Base-by-base conservation (phyloP, 2,113 vertebrate genomes). In the Rhinoptilus africanus region DNA sequence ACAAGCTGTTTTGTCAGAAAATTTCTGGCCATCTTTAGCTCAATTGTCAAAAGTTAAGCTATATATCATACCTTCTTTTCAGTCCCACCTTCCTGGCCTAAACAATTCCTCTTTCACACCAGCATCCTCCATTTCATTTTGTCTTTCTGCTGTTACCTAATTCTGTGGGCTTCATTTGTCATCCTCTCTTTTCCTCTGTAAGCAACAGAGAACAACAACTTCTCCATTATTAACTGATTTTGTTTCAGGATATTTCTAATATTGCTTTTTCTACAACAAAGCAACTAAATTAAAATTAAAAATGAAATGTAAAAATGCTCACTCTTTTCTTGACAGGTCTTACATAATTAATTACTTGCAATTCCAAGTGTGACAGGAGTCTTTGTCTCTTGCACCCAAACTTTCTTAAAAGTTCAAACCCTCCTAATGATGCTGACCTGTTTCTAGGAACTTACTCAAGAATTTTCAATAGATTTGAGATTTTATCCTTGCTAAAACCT, bases 401-500 rank as follows among this genome's bases (percentile, higher is more conserved):
- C 37, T 82, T 92, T 89, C 69, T 89, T 85, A 43, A 66, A 85
- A 91, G 66, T 74, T 94, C 41, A 94, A 91, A 68, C 5, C 41
- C n/a, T 77, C 53, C 17, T 91, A 80, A 92, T 92, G 79, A 90
- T 80, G 67, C 32, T 0, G 0, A 76, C 56, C 5, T 72, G 21
- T 89, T 93, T 95, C 81, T 92, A 96, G 56, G 71, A 97, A 95
- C 53, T 76, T 89, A 63, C 41, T 92, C 41, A 88, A 68, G 47
- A 72, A 56, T 96, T 96, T 95, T 76, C 39, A 72, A 24, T 57
- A 91, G 82, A 71, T 72, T 85, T 92, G 67, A 88, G 64, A 47
- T 94, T 97, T 93, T 93, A 84, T 88, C 71, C 67, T 12, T 71
- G 35, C 24, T 97, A 95, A 95, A 92, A 88, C 90, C 72, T 88